A percentile compares a stretch with the other conserved stretches of the same genome.
phyloP scores from a whole-genome alignment of 2,888 invertebrate genomes.

The Halictus ligatus region DNA sequence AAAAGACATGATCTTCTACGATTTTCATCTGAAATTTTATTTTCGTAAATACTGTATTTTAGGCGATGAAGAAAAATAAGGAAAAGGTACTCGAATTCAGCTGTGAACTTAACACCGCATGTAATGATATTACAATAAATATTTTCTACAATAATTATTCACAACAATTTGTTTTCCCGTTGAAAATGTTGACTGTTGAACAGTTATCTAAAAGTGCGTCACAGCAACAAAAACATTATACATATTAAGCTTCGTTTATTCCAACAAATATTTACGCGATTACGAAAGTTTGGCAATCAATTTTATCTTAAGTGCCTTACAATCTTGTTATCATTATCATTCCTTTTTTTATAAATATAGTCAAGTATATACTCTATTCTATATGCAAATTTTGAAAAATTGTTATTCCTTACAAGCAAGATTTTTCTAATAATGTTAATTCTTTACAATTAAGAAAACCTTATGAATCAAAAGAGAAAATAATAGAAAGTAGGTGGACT shows the following conservation, averaged over 20 bases:
- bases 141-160: background rate
- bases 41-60: slow-evolving; percentile 56
- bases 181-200: background rate
- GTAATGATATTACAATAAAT: background rate
- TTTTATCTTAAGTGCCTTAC: background rate
- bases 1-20: slow-evolving; percentile 5
- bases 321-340: background rate
- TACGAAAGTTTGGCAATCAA: slow-evolving; percentile 3
- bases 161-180: background rate
- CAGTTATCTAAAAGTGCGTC: slow-evolving; percentile 15
- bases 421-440: background rate
- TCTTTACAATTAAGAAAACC: background rate
- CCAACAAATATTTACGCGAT: slow-evolving; percentile 28
- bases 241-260: background rate
- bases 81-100: slow-evolving; percentile 32
- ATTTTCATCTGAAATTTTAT: slow-evolving; percentile 57
- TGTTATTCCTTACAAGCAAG: no score
- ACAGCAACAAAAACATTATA: background rate
- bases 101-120: background rate
- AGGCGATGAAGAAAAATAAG: slow-evolving; percentile 22
- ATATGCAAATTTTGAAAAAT: background rate
- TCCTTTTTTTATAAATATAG: background rate
- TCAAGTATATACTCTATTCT: background rate
- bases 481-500: slow-evolving; percentile 25
- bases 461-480: slow-evolving; percentile 5